Percentiles rank a stretch among this genome's conserved stretches.
Evolutionary conservation across 2,888 invertebrate genomes (phyloP).

Genomic region (Ornithoptera priamus): DNA sequence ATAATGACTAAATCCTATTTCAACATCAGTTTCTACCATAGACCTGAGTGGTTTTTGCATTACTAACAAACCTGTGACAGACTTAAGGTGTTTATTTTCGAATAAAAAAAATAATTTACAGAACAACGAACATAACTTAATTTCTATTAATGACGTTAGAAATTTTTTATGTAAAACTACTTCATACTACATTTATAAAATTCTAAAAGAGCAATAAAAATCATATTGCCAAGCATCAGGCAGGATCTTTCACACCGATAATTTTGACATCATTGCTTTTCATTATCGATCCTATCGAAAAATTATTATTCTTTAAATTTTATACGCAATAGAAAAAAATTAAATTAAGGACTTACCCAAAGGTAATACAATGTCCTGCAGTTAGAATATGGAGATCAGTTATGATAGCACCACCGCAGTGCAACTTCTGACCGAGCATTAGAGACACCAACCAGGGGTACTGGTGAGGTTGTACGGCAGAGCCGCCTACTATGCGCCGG

Average conservation of each 20-base stretch:
- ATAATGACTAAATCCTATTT: no score
- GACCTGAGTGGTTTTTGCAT: no score
- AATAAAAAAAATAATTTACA: no score
- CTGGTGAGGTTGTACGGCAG: constrained; percentile 67
- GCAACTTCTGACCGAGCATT: constrained; percentile 66
- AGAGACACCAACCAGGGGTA: constrained; percentile 80
- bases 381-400: constrained; percentile 77
- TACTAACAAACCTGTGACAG: no score
- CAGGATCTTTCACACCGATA: neutral
- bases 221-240: neutral
- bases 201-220: neutral
- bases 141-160: no score
- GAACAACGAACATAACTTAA: no score
- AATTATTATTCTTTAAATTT: neutral
- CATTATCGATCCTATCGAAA: neutral
- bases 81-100: no score
- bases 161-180: no score
- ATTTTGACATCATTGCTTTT: neutral
- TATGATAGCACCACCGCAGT: constrained; percentile 81
- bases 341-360: constrained; percentile 57
- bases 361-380: constrained; percentile 80
- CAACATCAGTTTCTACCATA: no score
- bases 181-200: no score
- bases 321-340: neutral
- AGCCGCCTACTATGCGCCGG: constrained; percentile 79